Conservation (phyloP, 2,113 vertebrate genomes). For the Macroglossus sobrinus region DNA sequence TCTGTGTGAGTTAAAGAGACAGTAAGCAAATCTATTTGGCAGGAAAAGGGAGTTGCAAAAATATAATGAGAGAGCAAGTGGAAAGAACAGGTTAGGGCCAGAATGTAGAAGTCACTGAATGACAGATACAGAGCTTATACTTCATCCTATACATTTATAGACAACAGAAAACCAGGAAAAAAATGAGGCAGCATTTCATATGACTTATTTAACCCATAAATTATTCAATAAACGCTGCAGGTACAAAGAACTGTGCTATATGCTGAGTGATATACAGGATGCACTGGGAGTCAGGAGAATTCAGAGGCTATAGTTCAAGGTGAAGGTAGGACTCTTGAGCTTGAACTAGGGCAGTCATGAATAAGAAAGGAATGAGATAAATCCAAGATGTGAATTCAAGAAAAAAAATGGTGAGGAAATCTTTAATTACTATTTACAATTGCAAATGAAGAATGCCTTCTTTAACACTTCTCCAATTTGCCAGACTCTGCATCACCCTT, state of each 20-base stretch:
- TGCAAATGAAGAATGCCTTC: not conserved
- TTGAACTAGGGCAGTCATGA: not conserved
- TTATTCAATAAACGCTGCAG: not conserved
- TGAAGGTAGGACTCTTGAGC: not conserved
- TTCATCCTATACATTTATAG: not conserved
- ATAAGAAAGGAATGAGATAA: not conserved
- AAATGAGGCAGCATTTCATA: not conserved
- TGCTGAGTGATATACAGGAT: not conserved
- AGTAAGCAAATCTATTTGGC: not conserved
- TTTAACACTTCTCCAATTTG: not conserved
- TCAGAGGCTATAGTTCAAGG: not conserved
- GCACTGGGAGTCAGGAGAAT: not conserved
- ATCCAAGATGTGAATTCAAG: not conserved
- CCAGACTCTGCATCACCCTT: not conserved
- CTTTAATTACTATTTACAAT: not conserved
- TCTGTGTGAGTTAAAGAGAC: not conserved
- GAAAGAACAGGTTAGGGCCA: not conserved
- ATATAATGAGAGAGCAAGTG: not conserved
- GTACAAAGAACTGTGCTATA: not conserved
- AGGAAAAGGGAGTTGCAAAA: not conserved
- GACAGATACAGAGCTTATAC: not conserved
- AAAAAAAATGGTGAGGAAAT: not conserved
- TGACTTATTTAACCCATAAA: not conserved
- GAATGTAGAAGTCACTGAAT: not conserved
- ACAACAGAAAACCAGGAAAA: not conserved